These are phyloP conservation scores for Sapayoa aenigma DNA, from an alignment of 2,113 vertebrate genomes.

Conservation along the genomic window DNA sequence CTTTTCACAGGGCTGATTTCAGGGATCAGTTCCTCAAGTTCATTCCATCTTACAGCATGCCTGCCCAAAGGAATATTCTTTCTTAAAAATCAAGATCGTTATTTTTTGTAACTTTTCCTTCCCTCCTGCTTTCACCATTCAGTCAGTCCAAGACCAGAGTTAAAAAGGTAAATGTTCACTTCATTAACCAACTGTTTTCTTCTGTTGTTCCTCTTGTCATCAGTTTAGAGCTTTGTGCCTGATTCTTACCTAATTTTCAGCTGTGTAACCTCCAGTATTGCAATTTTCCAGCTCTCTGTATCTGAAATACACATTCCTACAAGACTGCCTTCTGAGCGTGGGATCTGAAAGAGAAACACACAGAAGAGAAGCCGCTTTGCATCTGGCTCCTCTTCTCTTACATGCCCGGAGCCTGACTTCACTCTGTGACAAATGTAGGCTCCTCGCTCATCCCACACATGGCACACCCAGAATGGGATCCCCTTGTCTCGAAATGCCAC, in stretches of 20 bases:
- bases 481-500: neutral
- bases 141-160: neutral
- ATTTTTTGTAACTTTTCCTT: neutral
- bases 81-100: neutral
- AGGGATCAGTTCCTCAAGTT: neutral
- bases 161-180: neutral
- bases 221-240: neutral
- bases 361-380: neutral
- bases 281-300: accelerated
- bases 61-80: neutral
- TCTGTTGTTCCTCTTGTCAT: neutral
- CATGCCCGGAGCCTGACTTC: neutral
- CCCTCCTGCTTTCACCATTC: neutral
- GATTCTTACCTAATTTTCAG: neutral
- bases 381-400: neutral
- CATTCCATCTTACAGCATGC: neutral
- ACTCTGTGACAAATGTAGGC: accelerated
- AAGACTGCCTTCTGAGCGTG: neutral
- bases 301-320: neutral
- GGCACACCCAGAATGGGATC: neutral
- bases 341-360: neutral
- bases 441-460: accelerated
- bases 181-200: neutral
- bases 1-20: neutral
- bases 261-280: neutral